A percentile compares a stretch with the other conserved stretches of the same genome.
These are phyloP conservation scores for Drosophila auraria DNA, from an alignment of 1,140 invertebrate species.

Conservation along the genomic window DNA sequence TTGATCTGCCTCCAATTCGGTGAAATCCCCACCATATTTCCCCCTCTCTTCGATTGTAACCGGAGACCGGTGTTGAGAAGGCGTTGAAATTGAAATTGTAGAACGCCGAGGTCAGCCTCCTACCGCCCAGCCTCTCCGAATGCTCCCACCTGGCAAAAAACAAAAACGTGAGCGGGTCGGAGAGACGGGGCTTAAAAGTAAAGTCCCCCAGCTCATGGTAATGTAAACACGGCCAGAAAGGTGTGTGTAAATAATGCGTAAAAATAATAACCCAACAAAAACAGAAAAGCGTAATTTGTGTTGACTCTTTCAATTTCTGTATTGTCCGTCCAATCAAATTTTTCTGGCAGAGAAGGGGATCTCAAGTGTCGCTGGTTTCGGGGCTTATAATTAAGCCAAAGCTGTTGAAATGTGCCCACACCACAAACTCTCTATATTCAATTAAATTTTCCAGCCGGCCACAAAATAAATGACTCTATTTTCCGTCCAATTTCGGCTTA, in stretches of 20 bases:
- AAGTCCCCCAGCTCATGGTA: slow-evolving; percentile 28
- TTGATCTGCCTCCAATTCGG: slow-evolving; percentile 48
- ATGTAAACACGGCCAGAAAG: slow-evolving; percentile 50
- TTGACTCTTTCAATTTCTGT: slow-evolving; percentile 51
- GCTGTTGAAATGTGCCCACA: slow-evolving; percentile 57
- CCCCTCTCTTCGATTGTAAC: slow-evolving; percentile 34
- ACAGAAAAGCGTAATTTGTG: slow-evolving; percentile 53
- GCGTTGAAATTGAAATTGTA: slow-evolving; percentile 56
- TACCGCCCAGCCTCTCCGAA: background rate
- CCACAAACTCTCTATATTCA: slow-evolving; percentile 40
- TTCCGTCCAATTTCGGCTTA: slow-evolving; percentile 44
- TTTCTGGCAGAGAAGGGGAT: background rate
- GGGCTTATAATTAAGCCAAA: slow-evolving; percentile 56
- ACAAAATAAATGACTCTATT: slow-evolving; percentile 54
- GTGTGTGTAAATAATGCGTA: slow-evolving; percentile 57
- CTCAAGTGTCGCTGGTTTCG: slow-evolving; percentile 34
- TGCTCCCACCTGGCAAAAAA: slow-evolving; percentile 21
- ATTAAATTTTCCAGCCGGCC: slow-evolving; percentile 51
- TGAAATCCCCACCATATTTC: slow-evolving; percentile 20
- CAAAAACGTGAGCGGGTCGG: slow-evolving; percentile 42
- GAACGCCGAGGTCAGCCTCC: slow-evolving; percentile 39
- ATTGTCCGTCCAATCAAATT: slow-evolving; percentile 49
- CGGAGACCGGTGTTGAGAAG: slow-evolving; percentile 32
- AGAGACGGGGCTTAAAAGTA: slow-evolving; percentile 44
- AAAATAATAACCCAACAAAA: slow-evolving; percentile 52